Conservation (phyloP, 2,797 vertebrate genomes). For the Phataginus tetradactyla region DNA sequence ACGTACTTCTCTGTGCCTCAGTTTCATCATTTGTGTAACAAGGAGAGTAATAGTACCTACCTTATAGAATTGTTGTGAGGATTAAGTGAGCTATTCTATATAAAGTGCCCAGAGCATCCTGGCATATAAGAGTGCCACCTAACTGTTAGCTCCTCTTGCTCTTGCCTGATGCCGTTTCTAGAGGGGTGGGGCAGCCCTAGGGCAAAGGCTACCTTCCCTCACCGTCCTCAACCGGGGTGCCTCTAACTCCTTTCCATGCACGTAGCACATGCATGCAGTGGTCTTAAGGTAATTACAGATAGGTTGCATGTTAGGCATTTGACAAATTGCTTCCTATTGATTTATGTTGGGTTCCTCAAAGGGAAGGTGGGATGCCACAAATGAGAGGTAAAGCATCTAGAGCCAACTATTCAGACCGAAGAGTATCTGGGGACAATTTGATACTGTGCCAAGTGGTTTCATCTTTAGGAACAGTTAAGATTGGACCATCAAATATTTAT, state of each 20-base stretch:
- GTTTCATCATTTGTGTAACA: not conserved
- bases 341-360: conserved; percentile 20
- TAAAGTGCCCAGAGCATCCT: not conserved
- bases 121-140: not conserved
- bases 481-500: conserved; percentile 71
- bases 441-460: conserved; percentile 61
- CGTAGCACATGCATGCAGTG: not conserved
- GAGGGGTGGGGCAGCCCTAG: not conserved
- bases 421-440: conserved; percentile 70
- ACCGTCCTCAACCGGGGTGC: not conserved
- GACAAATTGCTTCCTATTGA: conserved; percentile 74
- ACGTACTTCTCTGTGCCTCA: not conserved
- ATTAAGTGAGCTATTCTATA: not conserved
- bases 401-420: conserved; percentile 53
- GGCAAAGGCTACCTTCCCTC: not conserved
- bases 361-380: conserved; percentile 40
- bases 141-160: not conserved
- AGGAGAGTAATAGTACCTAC: not conserved
- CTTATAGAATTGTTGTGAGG: not conserved
- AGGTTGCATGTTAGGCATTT: not conserved
- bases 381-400: conserved; percentile 38
- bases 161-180: not conserved
- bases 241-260: not conserved
- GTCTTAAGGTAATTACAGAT: conserved; percentile 56
- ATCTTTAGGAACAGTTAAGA: conserved; percentile 57